Evolutionary conservation across 2,113 vertebrate genomes (phyloP).

Genomic region (Ornithorhynchus anatinus): DNA sequence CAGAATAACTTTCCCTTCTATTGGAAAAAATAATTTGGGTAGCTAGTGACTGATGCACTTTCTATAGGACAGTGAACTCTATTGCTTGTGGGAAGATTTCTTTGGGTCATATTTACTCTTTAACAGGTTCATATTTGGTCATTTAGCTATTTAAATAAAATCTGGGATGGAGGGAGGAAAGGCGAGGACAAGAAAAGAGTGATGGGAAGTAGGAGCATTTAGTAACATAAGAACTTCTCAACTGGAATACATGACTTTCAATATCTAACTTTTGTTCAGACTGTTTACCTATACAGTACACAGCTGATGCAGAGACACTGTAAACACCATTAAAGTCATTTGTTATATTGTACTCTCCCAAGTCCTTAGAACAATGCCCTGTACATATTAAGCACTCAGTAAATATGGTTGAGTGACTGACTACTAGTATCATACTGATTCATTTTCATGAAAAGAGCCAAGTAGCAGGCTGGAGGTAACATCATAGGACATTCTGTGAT

Average conservation of each 20-base stretch:
- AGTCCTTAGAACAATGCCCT: no score
- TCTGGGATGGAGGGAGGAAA: no score
- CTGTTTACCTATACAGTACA: conserved; percentile 56
- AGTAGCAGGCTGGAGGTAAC: conserved; percentile 40
- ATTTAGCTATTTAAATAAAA: no score
- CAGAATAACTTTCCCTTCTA: conserved; percentile 33
- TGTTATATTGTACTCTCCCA: no score
- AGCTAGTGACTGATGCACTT: conserved; percentile 46
- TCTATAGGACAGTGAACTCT: conserved; percentile 40
- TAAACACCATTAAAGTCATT: conserved; percentile 58
- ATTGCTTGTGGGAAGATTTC: conserved; percentile 51
- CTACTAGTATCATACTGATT: conserved; percentile 38
- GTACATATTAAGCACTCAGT: no score
- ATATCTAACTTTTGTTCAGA: conserved; percentile 1
- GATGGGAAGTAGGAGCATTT: no score
- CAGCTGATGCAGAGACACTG: conserved; percentile 51
- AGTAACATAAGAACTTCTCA: conserved; percentile 23
- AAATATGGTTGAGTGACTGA: no score
- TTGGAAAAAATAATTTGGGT: conserved; percentile 39
- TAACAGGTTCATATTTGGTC: conserved; percentile 66
- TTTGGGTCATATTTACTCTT: conserved; percentile 55
- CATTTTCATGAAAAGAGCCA: conserved; percentile 30
- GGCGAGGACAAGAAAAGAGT: no score
- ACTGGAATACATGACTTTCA: conserved; percentile 18
- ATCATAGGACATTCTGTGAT: conserved; percentile 35